Evolutionary conservation across 2,888 invertebrate species (phyloP).

Genomic region (Leptopilina myrica): DNA sequence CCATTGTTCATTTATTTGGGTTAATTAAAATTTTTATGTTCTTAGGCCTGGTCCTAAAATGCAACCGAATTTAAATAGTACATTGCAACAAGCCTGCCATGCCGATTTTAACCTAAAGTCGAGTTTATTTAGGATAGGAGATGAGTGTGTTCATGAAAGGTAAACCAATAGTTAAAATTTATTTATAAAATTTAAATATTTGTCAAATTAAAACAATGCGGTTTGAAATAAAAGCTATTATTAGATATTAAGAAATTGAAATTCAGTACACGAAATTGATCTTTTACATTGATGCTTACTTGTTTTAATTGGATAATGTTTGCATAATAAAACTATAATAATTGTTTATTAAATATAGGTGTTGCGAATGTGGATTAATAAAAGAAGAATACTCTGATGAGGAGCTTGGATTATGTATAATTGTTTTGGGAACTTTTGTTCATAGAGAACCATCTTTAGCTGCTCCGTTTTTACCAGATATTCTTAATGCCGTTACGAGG

Average conservation of each 20-base stretch:
- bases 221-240: no score
- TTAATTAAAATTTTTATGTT: no score
- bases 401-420: conserved; percentile 95
- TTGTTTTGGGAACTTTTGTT: conserved; percentile 95
- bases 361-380: conserved; percentile 93
- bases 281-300: no score
- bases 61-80: conserved; percentile 70
- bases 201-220: no score
- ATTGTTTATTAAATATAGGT: conserved; percentile 73
- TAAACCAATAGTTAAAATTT: conserved; percentile 62
- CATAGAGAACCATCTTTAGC: conserved; percentile 96
- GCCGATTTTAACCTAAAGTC: conserved; percentile 79
- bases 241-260: no score
- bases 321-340: no score
- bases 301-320: no score
- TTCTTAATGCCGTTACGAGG: conserved; percentile 93
- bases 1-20: no score
- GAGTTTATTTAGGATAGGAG: conserved; percentile 83
- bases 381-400: conserved; percentile 97
- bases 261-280: no score
- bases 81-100: conserved; percentile 78
- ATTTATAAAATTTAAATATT: no score
- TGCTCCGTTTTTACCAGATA: conserved; percentile 94
- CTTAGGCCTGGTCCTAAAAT: conserved; percentile 70
- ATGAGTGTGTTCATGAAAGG: conserved; percentile 84